Conservation (phyloP, 2,797 vertebrate genomes). For the Pseudomugil gertrudae region DNA sequence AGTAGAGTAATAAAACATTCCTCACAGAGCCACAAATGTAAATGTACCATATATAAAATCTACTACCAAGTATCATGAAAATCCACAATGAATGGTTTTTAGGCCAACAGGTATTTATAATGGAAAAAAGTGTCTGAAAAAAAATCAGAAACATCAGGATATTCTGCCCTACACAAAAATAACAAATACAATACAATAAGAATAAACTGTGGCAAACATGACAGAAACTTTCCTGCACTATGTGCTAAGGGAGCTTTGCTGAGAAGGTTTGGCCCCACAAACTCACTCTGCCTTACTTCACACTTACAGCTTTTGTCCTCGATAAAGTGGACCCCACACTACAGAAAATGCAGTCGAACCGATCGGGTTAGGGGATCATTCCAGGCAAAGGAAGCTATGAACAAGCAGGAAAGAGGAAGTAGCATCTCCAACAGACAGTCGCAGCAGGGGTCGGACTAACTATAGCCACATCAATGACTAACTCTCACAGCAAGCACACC, state of each 20-base stretch:
- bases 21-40: background rate
- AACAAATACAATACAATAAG: constrained; percentile 7
- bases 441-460: constrained; percentile 82
- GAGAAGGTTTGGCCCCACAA: constrained; percentile 48
- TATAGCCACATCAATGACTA: constrained; percentile 88
- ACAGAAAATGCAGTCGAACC: constrained; percentile 44
- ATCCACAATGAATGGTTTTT: background rate
- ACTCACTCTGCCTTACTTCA: constrained; percentile 32
- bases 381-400: constrained; percentile 47
- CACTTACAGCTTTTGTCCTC: constrained; percentile 60
- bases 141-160: background rate
- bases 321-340: constrained; percentile 44
- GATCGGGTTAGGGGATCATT: constrained; percentile 39
- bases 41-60: background rate
- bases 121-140: background rate
- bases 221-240: constrained; percentile 8
- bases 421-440: constrained; percentile 80
- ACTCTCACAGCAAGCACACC: constrained; percentile 84
- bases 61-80: background rate
- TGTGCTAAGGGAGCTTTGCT: constrained; percentile 32
- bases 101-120: background rate
- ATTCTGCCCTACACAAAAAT: constrained; percentile 1
- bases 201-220: constrained; percentile 18
- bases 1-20: constrained; percentile 1
- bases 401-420: constrained; percentile 64